Evolutionary conservation across 2,113 vertebrate species (phyloP), one percentile per base, ranked within the genome.

Genomic region (Noctilio leporinus): DNA sequence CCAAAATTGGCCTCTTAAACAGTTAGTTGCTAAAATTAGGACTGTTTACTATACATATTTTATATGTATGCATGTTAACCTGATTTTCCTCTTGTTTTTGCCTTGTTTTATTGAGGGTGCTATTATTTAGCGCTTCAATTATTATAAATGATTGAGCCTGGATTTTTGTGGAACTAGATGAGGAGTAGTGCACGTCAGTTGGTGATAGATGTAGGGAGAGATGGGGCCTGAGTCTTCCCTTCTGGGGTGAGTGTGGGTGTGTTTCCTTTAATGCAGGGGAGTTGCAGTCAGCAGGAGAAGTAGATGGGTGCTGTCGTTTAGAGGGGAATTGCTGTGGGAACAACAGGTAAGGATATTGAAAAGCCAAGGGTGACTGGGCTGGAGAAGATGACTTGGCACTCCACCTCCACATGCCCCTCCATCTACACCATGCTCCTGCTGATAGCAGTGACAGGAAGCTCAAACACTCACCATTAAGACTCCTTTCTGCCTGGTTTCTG

Each of bases 391-490:
- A 20, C 10, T 43, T 9, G 4, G 11, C 1, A 10, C 3, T 55
- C 35, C 7, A 7, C 28, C 4, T 5, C 17, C 28, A 38, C 0
- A 0, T 4, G 1, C 6, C 10, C 35, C 17, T 35, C 16, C 51
- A n/a, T 10, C 69, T 10, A 55, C 28, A 20, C 24, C 1, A 1
- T 16, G 7, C 35, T 72, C 40, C 33, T 24, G 24, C 5, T 2
- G 57, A 59, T 28, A 35, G 33, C 70, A 78, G 87, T 26, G 38
- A 55, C 22, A 20, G 43, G 26, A 22, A n/a, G 33, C 9, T n/a
- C 35, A 47, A 4, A 12, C 7, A 3, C 26, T 6, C 0, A 0
- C 17, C 17, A 8, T n/a, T 8, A 45, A 64, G 35, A 28, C 28
- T 35, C 30, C 51, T 77, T 78, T 19, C 11, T 10, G 19, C 9